Percentiles rank a stretch among this genome's conserved stretches.
These are phyloP conservation scores for Popillia japonica DNA, from an alignment of 1,140 invertebrate genomes.

Conservation along the genomic window DNA sequence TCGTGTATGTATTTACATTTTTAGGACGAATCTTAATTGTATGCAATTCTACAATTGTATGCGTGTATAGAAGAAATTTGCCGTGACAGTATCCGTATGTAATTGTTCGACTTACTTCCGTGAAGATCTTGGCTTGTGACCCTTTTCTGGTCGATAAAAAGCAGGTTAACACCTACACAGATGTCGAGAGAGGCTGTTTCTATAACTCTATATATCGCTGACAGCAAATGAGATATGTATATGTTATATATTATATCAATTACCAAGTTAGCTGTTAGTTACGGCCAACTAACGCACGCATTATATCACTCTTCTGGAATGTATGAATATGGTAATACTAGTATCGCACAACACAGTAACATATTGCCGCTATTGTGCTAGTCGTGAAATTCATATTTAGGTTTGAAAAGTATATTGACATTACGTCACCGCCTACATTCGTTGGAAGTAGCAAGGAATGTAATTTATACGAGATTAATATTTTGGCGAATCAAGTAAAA, in stretches of 20 bases:
- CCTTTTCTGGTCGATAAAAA: slow-evolving; percentile 23
- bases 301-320: slow-evolving; percentile 22
- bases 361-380: neutral
- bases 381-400: neutral
- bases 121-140: slow-evolving; percentile 28
- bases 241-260: neutral
- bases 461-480: no score
- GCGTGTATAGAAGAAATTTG: slow-evolving; percentile 19
- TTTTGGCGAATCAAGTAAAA: no score
- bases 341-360: neutral
- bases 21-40: slow-evolving; percentile 4
- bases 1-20: neutral
- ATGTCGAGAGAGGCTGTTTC: slow-evolving; percentile 20
- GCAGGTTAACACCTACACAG: slow-evolving; percentile 32
- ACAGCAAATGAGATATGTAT: slow-evolving; percentile 1
- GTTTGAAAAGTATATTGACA: no score
- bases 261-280: neutral
- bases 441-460: no score
- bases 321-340: neutral
- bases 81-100: slow-evolving; percentile 28
- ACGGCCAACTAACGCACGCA: neutral
- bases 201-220: slow-evolving; percentile 14
- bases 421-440: no score
- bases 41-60: neutral
- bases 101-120: slow-evolving; percentile 33